These are phyloP conservation scores for Drosophila repleta DNA, from an alignment of 1,140 invertebrate genomes.

Conservation along the genomic window DNA sequence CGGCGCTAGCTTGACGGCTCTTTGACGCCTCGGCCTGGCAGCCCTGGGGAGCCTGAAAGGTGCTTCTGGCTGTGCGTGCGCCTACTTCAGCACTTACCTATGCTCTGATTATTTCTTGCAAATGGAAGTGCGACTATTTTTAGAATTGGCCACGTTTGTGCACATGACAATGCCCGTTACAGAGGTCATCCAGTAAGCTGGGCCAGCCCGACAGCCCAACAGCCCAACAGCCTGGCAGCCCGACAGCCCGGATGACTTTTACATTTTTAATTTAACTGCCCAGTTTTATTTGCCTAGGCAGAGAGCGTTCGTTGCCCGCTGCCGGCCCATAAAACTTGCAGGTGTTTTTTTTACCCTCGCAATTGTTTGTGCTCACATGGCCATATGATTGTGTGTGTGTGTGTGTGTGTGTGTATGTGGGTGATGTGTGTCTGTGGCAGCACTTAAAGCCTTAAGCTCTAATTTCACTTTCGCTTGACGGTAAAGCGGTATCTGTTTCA, in stretches of 20 bases:
- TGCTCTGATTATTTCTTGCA: conserved; percentile 18
- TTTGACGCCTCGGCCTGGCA: conserved; percentile 25
- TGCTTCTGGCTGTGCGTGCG: background rate
- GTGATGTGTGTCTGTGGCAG: conserved; percentile 50
- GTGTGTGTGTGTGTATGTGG: conserved; percentile 3
- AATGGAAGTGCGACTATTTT: conserved; percentile 20
- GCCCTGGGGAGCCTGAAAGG: conserved; percentile 1
- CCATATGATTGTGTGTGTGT: conserved; percentile 8
- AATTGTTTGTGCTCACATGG: conserved; percentile 1
- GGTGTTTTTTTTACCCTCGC: conserved; percentile 12
- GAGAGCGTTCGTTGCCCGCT: conserved; percentile 21
- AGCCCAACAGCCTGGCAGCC: background rate
- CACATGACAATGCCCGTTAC: conserved; percentile 12
- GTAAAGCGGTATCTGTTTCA: background rate
- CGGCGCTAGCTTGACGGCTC: conserved; percentile 29
- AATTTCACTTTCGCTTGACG: conserved; percentile 4
- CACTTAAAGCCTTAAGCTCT: conserved; percentile 44
- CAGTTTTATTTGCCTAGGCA: conserved; percentile 60
- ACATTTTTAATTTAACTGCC: conserved; percentile 70
- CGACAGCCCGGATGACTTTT: conserved; percentile 31
- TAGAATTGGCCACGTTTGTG: conserved; percentile 27
- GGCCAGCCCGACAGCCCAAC: background rate
- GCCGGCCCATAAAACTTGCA: conserved; percentile 31
- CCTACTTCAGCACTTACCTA: background rate
- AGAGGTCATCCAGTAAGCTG: background rate